A percentile compares a stretch with the other conserved stretches of the same genome.
Evolutionary conservation across 2,113 vertebrate species (phyloP).

Genomic region (Poecilia latipinna): DNA sequence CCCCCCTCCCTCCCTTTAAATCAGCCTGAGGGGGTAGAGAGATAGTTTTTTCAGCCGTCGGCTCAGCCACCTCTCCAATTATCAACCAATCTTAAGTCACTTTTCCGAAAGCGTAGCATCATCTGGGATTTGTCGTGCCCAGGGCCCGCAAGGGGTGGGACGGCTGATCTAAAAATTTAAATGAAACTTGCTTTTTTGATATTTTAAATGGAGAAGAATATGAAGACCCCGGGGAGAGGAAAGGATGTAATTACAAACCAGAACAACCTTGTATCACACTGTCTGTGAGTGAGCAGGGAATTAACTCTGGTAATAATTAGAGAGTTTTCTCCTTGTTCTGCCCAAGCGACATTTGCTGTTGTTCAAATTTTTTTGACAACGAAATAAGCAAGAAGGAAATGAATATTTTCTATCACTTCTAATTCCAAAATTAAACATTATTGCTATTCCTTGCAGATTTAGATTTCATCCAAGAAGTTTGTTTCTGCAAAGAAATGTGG

Average conservation of each 20-base stretch:
- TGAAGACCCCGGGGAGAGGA: background rate
- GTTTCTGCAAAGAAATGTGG: too few relatives aligned
- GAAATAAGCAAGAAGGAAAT: background rate
- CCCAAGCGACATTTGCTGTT: too few relatives aligned
- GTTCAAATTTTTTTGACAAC: background rate
- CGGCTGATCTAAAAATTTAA: background rate
- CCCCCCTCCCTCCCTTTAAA: background rate
- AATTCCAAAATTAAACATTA: too few relatives aligned
- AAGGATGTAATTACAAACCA: background rate
- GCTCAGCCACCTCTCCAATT: background rate
- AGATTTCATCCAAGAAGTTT: too few relatives aligned
- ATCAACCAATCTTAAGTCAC: background rate
- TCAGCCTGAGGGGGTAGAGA: slow-evolving; percentile 4
- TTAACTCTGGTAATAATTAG: background rate
- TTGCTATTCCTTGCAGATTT: too few relatives aligned
- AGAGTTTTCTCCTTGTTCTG: too few relatives aligned
- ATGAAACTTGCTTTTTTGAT: background rate
- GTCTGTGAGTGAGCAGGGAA: background rate
- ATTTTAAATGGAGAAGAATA: background rate
- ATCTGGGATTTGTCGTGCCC: background rate
- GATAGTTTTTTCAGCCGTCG: background rate
- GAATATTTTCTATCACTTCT: background rate
- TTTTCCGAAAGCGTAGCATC: background rate
- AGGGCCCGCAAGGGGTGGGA: background rate
- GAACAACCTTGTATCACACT: too few relatives aligned